Conservation (phyloP, 2,888 invertebrate species). For the Amblyjoppa proteus region DNA sequence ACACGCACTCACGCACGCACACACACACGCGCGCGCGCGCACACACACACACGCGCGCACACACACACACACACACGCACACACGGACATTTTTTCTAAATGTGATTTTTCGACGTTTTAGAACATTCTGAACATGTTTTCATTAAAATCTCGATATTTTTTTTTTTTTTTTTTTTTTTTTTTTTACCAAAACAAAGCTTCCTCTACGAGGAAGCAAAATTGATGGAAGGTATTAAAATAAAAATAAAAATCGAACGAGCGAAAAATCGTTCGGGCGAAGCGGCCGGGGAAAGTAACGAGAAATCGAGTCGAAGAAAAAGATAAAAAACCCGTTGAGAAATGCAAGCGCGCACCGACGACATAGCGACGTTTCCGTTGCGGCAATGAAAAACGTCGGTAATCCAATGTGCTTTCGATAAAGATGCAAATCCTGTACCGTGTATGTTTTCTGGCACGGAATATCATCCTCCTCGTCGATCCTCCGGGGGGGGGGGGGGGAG, state of each 20-base stretch:
- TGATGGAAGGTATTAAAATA: background rate
- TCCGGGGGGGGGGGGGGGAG: background rate
- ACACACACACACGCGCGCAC: too few relatives aligned
- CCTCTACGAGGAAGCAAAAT: too few relatives aligned
- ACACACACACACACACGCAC: too few relatives aligned
- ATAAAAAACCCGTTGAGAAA: background rate
- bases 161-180: too few relatives aligned
- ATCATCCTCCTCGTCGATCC: conserved; percentile 11
- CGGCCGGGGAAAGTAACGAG: background rate
- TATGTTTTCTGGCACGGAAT: conserved; percentile 30
- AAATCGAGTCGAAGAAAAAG: background rate
- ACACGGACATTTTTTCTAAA: too few relatives aligned
- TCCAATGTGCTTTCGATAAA: conserved; percentile 73
- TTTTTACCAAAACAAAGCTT: too few relatives aligned
- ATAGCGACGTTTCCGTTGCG: background rate
- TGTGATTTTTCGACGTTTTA: too few relatives aligned
- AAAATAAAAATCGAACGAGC: background rate
- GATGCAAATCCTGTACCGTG: conserved; percentile 72
- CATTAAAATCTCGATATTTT: too few relatives aligned
- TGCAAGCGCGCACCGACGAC: background rate
- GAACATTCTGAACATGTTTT: too few relatives aligned
- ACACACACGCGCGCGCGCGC: too few relatives aligned
- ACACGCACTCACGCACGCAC: too few relatives aligned
- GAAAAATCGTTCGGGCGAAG: background rate
- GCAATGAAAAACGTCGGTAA: conserved; percentile 67